Percentiles rank a stretch among this genome's conserved stretches.
Conservation (phyloP, 2,888 invertebrate species). For the Drosophila pegasa region DNA sequence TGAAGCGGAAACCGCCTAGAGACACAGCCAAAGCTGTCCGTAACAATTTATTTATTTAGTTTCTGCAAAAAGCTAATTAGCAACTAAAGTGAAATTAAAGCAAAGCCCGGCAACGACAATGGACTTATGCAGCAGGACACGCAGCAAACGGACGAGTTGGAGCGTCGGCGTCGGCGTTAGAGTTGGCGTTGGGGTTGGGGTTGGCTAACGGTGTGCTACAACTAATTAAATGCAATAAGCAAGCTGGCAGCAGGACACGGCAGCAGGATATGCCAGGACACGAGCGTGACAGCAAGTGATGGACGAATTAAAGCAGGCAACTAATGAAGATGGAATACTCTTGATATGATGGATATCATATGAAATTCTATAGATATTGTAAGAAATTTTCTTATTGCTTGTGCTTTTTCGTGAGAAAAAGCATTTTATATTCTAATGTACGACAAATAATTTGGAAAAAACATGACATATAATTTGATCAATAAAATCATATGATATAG, state of each 20-base stretch:
- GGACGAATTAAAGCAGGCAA: constrained; percentile 24
- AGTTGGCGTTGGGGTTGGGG: background rate
- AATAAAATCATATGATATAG: too few relatives aligned
- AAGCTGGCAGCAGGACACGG: constrained; percentile 47
- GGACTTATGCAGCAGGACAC: constrained; percentile 33
- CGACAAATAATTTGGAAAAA: background rate
- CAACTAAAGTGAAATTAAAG: constrained; percentile 80
- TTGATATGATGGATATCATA: background rate
- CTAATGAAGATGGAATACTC: constrained; percentile 1
- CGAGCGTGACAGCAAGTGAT: constrained; percentile 35
- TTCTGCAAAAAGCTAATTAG: constrained; percentile 76
- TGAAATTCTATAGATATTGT: background rate
- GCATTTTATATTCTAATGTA: background rate
- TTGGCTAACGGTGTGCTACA: constrained; percentile 72
- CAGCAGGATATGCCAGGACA: constrained; percentile 15
- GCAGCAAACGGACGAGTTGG: constrained; percentile 16
- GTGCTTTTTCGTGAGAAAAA: too few relatives aligned
- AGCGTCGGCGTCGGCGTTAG: background rate
- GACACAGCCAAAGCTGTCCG: constrained; percentile 43
- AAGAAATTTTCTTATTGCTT: too few relatives aligned
- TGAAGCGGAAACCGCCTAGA: constrained; percentile 48
- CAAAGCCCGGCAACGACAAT: constrained; percentile 58
- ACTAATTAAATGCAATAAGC: constrained; percentile 83
- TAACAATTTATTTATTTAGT: constrained; percentile 74
- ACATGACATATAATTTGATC: too few relatives aligned